These are phyloP conservation scores for Tonatia bakeri DNA, from an alignment of 2,113 vertebrate species.

Conservation along the genomic window DNA sequence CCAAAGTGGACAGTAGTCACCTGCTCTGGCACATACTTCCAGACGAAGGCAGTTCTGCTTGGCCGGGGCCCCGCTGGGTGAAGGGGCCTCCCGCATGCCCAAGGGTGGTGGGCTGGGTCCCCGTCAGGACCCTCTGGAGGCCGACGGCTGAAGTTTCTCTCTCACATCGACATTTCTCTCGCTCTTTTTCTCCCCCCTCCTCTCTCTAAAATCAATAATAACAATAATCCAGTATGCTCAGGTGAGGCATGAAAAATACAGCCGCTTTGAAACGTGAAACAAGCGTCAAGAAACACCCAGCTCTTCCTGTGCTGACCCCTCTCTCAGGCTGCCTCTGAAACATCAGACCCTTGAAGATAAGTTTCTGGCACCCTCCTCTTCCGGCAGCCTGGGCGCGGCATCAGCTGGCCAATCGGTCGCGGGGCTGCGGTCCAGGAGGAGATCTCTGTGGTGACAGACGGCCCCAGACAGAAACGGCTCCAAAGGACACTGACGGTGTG, in stretches of 20 bases:
- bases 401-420: background rate
- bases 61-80: no score
- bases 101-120: no score
- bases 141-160: no score
- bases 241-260: no score
- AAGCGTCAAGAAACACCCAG: fast-evolving
- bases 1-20: fast-evolving
- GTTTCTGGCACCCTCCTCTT: background rate
- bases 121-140: no score
- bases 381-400: background rate
- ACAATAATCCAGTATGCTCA: no score
- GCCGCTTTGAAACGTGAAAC: no score
- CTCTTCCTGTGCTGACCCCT: fast-evolving
- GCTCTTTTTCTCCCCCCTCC: no score
- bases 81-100: no score
- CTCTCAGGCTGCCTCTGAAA: background rate
- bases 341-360: background rate
- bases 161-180: no score
- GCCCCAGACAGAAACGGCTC: fast-evolving
- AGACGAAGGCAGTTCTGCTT: background rate
- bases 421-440: background rate
- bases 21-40: background rate
- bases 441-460: background rate
- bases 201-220: no score
- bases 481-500: fast-evolving